Conservation (phyloP, 2,113 vertebrate genomes). For the Bubo scandiacus region DNA sequence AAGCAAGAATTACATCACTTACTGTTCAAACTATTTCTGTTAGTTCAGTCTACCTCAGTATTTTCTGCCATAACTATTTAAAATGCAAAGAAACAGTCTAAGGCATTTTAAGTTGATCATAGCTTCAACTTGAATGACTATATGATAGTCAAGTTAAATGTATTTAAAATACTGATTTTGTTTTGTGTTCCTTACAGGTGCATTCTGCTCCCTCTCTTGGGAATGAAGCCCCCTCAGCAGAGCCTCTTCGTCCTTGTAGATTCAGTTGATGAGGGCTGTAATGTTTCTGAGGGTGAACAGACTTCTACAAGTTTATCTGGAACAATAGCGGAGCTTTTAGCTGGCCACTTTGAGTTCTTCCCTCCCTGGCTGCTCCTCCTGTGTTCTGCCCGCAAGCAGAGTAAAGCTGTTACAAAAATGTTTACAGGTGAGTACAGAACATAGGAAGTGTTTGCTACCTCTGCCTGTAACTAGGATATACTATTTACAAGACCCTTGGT, state of each 20-base stretch:
- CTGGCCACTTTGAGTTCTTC: slow-evolving; percentile 92
- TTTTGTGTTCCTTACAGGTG: slow-evolving; percentile 75
- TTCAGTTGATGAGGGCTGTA: slow-evolving; percentile 92
- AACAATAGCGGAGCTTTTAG: slow-evolving; percentile 92
- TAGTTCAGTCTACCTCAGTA: background rate
- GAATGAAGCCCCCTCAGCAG: slow-evolving; percentile 86
- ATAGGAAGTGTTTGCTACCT: background rate
- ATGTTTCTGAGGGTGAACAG: slow-evolving; percentile 81
- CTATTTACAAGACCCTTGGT: background rate
- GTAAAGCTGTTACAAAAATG: slow-evolving; percentile 94
- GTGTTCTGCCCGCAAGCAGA: slow-evolving; percentile 94
- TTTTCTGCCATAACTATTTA: background rate
- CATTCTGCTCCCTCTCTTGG: slow-evolving; percentile 89
- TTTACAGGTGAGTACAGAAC: slow-evolving; percentile 87
- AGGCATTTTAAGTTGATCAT: background rate
- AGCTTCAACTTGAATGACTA: background rate
- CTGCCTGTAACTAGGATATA: rapidly evolving
- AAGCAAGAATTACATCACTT: background rate
- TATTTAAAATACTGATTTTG: background rate
- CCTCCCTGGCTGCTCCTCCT: slow-evolving; percentile 95
- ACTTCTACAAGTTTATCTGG: slow-evolving; percentile 80
- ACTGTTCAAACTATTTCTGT: background rate
- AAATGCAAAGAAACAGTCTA: background rate
- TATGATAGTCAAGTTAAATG: background rate
- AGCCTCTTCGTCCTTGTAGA: slow-evolving; percentile 91